These are phyloP conservation scores for Cephalopterus ornatus DNA, from an alignment of 2,113 vertebrate genomes.

Conservation along the genomic window DNA sequence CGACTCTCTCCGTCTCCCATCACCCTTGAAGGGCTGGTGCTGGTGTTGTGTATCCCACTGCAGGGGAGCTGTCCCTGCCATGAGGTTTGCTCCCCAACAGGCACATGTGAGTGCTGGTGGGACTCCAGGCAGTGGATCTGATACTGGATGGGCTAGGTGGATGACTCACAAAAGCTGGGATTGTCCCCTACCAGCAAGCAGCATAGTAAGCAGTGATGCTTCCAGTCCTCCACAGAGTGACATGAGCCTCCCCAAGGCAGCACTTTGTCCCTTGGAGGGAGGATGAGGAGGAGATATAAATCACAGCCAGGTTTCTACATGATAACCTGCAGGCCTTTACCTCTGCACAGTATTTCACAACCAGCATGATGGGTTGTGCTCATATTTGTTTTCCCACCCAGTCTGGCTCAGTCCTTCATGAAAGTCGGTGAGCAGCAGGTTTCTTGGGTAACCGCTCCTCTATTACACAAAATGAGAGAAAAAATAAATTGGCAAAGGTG, in stretches of 20 bases:
- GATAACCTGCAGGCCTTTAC: background rate
- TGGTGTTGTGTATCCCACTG: background rate
- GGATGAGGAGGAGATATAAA: background rate
- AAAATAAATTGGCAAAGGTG: background rate
- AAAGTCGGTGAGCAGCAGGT: background rate
- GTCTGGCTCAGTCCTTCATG: rapidly evolving
- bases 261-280: background rate
- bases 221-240: background rate
- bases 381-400: background rate
- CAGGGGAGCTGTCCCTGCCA: rapidly evolving
- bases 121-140: background rate
- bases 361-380: rapidly evolving
- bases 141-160: background rate
- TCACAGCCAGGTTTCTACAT: background rate
- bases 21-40: background rate
- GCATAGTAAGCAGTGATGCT: background rate
- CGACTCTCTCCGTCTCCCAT: background rate
- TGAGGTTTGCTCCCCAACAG: background rate
- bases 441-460: background rate
- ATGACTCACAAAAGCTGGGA: background rate
- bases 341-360: background rate
- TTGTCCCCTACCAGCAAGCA: background rate
- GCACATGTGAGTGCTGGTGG: rapidly evolving
- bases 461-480: background rate
- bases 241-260: background rate